Percentiles rank a stretch among this genome's conserved stretches.
Conservation (phyloP, 2,113 vertebrate genomes). For the Capra hircus region DNA sequence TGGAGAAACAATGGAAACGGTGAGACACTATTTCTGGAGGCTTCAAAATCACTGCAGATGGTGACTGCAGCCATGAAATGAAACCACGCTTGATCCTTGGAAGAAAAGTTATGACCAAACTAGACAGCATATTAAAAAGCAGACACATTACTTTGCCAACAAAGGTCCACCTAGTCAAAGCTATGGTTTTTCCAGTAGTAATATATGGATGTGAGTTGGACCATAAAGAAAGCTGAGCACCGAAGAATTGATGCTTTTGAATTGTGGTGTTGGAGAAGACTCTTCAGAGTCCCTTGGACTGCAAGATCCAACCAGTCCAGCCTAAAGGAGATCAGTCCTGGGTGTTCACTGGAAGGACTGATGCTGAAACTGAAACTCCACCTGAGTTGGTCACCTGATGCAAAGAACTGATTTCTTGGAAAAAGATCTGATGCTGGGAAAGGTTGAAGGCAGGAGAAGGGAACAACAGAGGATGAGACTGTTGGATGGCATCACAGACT, state of each 20-base stretch:
- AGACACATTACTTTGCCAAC: background rate
- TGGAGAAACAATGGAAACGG: background rate
- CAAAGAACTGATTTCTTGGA: background rate
- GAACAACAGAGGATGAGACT: background rate
- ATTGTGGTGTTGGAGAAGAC: background rate
- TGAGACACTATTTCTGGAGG: background rate
- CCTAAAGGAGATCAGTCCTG: background rate
- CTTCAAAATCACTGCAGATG: background rate
- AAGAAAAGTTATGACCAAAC: background rate
- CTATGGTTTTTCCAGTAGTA: background rate
- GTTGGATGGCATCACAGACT: background rate
- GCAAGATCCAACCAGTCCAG: background rate
- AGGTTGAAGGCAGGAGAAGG: background rate
- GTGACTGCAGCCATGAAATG: background rate
- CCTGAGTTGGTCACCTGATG: background rate
- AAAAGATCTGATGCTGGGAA: background rate
- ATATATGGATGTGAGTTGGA: background rate
- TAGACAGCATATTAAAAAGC: background rate
- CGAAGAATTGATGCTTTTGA: background rate
- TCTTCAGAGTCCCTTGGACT: background rate
- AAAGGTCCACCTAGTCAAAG: background rate
- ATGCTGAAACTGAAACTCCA: background rate
- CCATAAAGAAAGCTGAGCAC: background rate
- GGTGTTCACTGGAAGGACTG: background rate
- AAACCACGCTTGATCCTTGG: background rate